These are phyloP conservation scores for Atopsyche davidsoni DNA, from an alignment of 1,140 invertebrate species.

Conservation along the genomic window DNA sequence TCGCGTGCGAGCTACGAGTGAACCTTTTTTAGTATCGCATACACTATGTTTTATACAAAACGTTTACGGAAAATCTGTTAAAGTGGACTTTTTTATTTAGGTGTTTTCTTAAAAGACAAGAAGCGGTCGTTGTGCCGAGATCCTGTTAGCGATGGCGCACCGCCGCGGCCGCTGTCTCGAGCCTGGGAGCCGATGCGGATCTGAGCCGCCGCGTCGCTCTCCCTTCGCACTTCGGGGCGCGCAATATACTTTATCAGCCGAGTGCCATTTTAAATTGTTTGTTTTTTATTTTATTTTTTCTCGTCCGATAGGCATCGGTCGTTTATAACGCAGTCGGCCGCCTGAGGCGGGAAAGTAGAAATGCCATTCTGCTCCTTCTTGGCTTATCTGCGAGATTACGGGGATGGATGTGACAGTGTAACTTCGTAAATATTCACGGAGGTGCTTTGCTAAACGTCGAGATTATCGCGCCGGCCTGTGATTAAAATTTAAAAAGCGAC, in stretches of 20 bases:
- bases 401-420: slow-evolving; percentile 25
- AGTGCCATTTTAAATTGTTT: slow-evolving; percentile 26
- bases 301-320: slow-evolving; percentile 24
- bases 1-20: too few species aligned
- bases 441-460: slow-evolving; percentile 16
- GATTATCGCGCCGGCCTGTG: slow-evolving; percentile 18
- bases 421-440: slow-evolving; percentile 26
- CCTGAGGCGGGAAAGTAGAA: slow-evolving; percentile 7
- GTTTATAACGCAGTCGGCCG: slow-evolving; percentile 22
- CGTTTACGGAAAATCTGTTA: too few species aligned
- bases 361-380: slow-evolving; percentile 10
- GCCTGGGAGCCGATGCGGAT: background rate
- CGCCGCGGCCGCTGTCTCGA: too few species aligned
- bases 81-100: too few species aligned
- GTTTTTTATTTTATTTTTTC: slow-evolving; percentile 20
- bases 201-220: background rate
- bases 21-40: too few species aligned
- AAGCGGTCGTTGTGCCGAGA: too few species aligned
- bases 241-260: slow-evolving; percentile 19
- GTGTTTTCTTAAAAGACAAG: too few species aligned
- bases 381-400: slow-evolving; percentile 20
- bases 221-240: background rate
- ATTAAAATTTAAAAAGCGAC: slow-evolving; percentile 23
- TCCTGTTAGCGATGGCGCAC: too few species aligned
- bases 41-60: too few species aligned